Conservation (phyloP, 2,888 invertebrate species). For the Morpho achilles region DNA sequence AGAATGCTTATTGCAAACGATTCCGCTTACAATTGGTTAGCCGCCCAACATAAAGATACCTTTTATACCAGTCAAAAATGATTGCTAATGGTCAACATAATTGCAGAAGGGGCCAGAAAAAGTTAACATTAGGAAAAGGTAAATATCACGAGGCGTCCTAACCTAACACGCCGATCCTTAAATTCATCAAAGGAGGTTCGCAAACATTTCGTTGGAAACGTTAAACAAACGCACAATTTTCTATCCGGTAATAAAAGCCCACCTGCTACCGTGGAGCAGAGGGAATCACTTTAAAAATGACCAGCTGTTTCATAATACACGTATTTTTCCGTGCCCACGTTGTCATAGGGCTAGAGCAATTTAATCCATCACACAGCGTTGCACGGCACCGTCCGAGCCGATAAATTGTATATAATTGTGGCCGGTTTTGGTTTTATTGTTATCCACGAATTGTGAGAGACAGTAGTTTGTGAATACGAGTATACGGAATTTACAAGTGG, state of each 20-base stretch:
- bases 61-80: slow-evolving; percentile 5
- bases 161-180: slow-evolving; percentile 60
- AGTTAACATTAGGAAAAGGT: slow-evolving; percentile 31
- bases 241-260: slow-evolving; percentile 39
- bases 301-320: slow-evolving; percentile 77
- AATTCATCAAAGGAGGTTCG: slow-evolving; percentile 62
- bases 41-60: too few species aligned
- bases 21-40: too few species aligned
- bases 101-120: slow-evolving; percentile 13
- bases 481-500: slow-evolving; percentile 16
- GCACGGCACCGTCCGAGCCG: slow-evolving; percentile 61
- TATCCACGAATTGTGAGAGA: slow-evolving; percentile 48
- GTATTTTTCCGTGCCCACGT: slow-evolving; percentile 76
- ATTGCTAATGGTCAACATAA: slow-evolving; percentile 17
- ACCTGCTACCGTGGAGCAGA: slow-evolving; percentile 70
- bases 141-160: slow-evolving; percentile 50
- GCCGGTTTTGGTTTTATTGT: slow-evolving; percentile 73
- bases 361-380: slow-evolving; percentile 75
- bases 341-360: slow-evolving; percentile 79
- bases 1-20: too few species aligned
- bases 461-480: slow-evolving; percentile 44
- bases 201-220: slow-evolving; percentile 54
- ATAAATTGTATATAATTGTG: slow-evolving; percentile 75
- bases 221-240: slow-evolving; percentile 60
- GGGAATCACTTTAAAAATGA: slow-evolving; percentile 78